Evolutionary conservation across 1,140 invertebrate genomes (phyloP), one percentile per base, ranked within the genome.

Genomic region (Battus philenor): DNA sequence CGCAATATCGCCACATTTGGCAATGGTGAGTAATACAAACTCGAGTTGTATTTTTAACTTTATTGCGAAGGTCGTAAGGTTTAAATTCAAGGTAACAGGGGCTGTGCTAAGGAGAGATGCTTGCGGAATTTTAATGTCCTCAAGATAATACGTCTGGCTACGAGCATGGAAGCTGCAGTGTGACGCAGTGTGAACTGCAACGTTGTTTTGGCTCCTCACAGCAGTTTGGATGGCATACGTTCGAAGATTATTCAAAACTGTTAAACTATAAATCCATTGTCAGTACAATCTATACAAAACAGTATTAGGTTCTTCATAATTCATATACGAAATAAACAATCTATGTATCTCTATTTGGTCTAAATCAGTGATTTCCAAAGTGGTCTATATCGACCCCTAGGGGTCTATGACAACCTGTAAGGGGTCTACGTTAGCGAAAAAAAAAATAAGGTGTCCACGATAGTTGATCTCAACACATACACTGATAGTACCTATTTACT

Each of bases 81-180:
- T 24, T 4, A 47, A 45, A 32, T 49, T n/a, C n/a, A n/a, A n/a
- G n/a, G 44, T 1, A 30, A 33, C 44, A 4, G 1, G 2, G 1
- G 9, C 5, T 4, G 1, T n/a, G 2, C 2, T 11, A 11, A 30
- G 27, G n/a, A 30, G 11, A 10, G 43, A 44, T 30, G 38, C 38
- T 17, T 13, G 27, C 13, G 31, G 47, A 58, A 53, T 50, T 57
- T 49, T 49, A 57, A 52, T 48, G 26, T 38, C 22, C 9, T n/a
- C 27, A 10, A n/a, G 11, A 30, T 20, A 17, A 18, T 36, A 22
- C 4, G 29, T 12, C 33, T 24, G 10, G 20, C 8, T 24, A 15
- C 34, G 5, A 20, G 20, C 11, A 11, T 39, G 36, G 36, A 39
- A 39, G n/a, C 22, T 39, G 36, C 36, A 39, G 5, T 39, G 36